These are phyloP conservation scores for Drosophila sp. DNA, from an alignment of 1,140 invertebrate genomes.

Conservation along the genomic window DNA sequence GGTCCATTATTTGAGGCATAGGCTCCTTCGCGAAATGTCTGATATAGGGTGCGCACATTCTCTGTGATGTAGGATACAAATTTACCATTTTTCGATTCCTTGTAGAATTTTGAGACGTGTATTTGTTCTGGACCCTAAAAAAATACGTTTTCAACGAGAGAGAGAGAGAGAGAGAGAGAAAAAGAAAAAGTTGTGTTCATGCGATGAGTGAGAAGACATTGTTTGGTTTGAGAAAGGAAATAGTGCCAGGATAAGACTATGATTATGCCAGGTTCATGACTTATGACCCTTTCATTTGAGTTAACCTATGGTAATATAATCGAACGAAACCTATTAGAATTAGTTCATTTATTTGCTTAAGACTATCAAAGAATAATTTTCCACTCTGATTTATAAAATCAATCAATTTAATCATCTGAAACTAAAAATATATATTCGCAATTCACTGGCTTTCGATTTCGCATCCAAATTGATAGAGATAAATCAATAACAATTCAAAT, in stretches of 20 bases:
- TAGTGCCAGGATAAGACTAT: background rate
- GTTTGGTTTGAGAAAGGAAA: constrained; percentile 15
- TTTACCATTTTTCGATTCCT: constrained; percentile 95
- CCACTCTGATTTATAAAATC: background rate
- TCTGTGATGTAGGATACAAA: constrained; percentile 93
- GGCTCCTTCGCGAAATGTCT: constrained; percentile 94
- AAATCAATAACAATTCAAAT: constrained; percentile 56
- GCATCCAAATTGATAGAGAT: constrained; percentile 42
- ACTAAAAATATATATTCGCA: constrained; percentile 22
- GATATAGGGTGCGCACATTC: constrained; percentile 95
- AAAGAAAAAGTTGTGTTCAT: constrained; percentile 59
- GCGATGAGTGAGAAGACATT: constrained; percentile 65
- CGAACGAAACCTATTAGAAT: no score
- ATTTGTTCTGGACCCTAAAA: constrained; percentile 94
- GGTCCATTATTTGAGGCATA: constrained; percentile 97
- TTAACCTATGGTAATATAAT: no score
- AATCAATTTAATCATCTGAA: background rate
- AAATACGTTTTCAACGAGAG: constrained; percentile 25
- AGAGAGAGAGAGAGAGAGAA: constrained; percentile 28
- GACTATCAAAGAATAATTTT: background rate
- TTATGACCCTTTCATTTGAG: no score
- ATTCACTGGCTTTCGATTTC: background rate
- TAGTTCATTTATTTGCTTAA: no score
- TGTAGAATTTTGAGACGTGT: constrained; percentile 95
- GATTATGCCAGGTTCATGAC: background rate